These are phyloP conservation scores for Chondrilla cf. caribensis DNA, from an alignment of 37 sponge, comb jelly and placozoan species.

Conservation along the genomic window DNA sequence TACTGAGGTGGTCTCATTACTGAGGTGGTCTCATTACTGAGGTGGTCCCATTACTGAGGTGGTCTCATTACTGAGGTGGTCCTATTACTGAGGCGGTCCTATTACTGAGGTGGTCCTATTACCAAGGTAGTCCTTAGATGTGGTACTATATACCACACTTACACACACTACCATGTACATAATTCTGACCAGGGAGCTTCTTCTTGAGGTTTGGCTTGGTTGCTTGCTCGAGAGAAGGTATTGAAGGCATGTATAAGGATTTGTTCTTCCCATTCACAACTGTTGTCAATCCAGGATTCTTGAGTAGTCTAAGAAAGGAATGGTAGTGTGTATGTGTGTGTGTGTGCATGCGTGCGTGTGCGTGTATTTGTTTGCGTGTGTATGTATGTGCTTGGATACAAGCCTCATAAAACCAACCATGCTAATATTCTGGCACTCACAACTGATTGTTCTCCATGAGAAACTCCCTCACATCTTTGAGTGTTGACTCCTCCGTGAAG, in stretches of 20 bases:
- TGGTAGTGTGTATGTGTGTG: background rate
- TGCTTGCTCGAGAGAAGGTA: slow-evolving; percentile 68
- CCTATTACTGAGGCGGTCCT: no score
- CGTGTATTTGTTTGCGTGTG: slow-evolving; percentile 11
- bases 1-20: no score
- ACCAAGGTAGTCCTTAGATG: no score
- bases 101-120: no score
- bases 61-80: no score
- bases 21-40: no score
- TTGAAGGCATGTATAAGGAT: slow-evolving; percentile 88
- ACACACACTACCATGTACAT: no score
- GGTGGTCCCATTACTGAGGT: no score
- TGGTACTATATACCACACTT: no score
- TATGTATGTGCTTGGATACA: background rate
- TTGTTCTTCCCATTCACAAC: slow-evolving; percentile 75
- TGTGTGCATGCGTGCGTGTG: slow-evolving; percentile 11
- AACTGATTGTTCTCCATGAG: slow-evolving; percentile 70
- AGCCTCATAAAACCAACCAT: no score
- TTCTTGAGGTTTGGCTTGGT: slow-evolving; percentile 79
- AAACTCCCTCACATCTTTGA: slow-evolving; percentile 78
- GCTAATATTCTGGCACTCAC: slow-evolving; percentile 40
- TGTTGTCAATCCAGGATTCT: slow-evolving; percentile 74
- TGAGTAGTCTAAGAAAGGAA: background rate
- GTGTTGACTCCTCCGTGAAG: slow-evolving; percentile 70
- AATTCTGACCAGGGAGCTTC: slow-evolving; percentile 61